Conservation (phyloP, 2,113 vertebrate species). For the Rhabdomys dilectus region DNA sequence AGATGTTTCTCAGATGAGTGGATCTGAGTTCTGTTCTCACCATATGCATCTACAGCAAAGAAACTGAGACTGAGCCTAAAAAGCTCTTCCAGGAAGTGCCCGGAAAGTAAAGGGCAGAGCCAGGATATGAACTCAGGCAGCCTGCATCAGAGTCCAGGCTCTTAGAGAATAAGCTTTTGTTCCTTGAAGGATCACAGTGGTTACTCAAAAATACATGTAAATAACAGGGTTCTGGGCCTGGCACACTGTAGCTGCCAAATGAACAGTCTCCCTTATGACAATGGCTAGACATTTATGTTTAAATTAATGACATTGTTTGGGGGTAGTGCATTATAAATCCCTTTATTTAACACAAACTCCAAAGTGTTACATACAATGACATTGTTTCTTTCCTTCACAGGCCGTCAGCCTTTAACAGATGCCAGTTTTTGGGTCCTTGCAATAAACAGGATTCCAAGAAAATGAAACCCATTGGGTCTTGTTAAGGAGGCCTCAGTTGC, state of each 20-base stretch:
- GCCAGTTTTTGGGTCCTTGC: neutral
- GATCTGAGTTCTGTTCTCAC: neutral
- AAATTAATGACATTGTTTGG: neutral
- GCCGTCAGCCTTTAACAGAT: neutral
- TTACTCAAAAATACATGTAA: neutral
- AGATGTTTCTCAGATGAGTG: neutral
- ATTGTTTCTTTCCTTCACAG: neutral
- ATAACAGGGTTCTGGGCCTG: neutral
- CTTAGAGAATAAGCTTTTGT: neutral
- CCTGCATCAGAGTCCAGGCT: neutral
- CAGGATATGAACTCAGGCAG: neutral
- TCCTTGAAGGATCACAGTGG: neutral
- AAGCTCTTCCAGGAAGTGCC: neutral
- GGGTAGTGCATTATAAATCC: neutral
- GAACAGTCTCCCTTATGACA: neutral
- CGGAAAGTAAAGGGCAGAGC: conserved; percentile 3
- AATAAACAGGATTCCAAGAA: neutral
- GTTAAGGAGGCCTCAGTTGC: neutral
- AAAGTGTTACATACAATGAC: neutral
- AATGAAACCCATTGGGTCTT: neutral
- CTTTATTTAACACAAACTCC: conserved; percentile 10
- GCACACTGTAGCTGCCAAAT: neutral
- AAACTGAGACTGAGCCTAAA: conserved; percentile 5
- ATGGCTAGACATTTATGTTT: neutral
- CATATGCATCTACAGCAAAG: neutral